Percentiles rank a stretch among this genome's conserved stretches.
phyloP scores from a whole-genome alignment of 2,797 vertebrate species.

The Rhabdophis nuchalis region DNA sequence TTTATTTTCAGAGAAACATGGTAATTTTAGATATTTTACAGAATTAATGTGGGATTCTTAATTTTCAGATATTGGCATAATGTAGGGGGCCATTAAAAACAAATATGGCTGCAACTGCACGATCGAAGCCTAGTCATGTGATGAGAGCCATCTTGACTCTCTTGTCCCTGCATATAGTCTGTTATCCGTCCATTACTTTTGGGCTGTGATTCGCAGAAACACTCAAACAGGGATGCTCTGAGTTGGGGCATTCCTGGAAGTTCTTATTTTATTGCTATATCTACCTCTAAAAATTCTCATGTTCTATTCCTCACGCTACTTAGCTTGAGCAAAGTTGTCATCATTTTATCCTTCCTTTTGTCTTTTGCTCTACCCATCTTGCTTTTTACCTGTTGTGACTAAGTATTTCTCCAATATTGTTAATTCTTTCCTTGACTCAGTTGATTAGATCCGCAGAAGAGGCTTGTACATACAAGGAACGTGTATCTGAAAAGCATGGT shows the following conservation, averaged over 20 bases:
- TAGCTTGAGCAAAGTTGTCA: not conserved
- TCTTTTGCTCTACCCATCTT: not conserved
- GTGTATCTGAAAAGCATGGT: not conserved
- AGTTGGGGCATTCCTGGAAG: not conserved
- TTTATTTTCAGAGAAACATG: too few species aligned
- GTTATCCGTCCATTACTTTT: not conserved
- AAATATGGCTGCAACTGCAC: not conserved
- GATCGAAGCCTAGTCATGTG: not conserved
- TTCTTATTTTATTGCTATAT: not conserved
- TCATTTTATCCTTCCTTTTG: not conserved
- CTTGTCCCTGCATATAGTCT: not conserved
- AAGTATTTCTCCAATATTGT: not conserved
- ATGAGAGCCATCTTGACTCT: not conserved
- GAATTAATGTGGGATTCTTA: not conserved
- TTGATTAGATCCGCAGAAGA: not conserved
- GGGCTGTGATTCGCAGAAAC: not conserved
- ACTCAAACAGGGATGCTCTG: not conserved
- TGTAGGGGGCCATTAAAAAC: not conserved
- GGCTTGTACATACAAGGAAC: not conserved
- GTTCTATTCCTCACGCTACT: not conserved
- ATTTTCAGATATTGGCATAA: not conserved
- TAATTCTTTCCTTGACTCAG: not conserved
- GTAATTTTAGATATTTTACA: not conserved
- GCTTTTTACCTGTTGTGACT: not conserved
- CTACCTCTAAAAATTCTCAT: not conserved